Evolutionary conservation across 2,113 vertebrate species (phyloP).

Genomic region (Eurystomus gularis): DNA sequence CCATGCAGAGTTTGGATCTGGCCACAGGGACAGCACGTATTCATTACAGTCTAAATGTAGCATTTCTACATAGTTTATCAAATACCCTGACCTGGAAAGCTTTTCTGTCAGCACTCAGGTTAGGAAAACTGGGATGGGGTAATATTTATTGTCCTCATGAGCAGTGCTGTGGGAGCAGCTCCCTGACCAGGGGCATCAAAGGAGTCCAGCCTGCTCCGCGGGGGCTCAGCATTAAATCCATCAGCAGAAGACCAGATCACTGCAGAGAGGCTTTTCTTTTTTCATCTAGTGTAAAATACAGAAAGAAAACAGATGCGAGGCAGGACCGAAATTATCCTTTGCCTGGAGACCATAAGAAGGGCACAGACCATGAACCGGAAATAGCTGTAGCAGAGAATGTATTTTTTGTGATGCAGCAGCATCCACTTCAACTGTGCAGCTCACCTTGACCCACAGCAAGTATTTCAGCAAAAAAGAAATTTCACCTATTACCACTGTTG

Average conservation of each 20-base stretch:
- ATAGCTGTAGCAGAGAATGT: background rate
- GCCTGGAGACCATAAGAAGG: background rate
- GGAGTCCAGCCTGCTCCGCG: background rate
- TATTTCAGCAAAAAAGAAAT: background rate
- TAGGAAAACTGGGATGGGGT: background rate
- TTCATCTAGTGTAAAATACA: background rate
- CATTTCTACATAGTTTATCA: background rate
- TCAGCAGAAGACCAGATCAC: background rate
- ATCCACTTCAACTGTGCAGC: background rate
- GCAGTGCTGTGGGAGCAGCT: background rate
- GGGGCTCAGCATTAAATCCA: background rate
- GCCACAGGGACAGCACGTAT: rapidly evolving
- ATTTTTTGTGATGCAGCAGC: background rate
- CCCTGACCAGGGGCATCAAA: background rate
- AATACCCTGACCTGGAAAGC: background rate
- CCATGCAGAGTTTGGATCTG: rapidly evolving
- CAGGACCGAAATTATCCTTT: background rate
- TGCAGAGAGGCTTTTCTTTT: background rate
- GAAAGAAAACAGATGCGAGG: background rate
- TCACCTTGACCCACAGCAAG: background rate
- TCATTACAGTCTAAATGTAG: background rate
- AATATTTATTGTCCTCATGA: background rate
- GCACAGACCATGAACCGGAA: background rate
- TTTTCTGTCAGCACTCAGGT: background rate
- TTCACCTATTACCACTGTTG: background rate